Percentiles rank a stretch among this genome's conserved stretches.
These are phyloP conservation scores for Plecotus auritus DNA, from an alignment of 2,113 vertebrate species.

Conservation along the genomic window DNA sequence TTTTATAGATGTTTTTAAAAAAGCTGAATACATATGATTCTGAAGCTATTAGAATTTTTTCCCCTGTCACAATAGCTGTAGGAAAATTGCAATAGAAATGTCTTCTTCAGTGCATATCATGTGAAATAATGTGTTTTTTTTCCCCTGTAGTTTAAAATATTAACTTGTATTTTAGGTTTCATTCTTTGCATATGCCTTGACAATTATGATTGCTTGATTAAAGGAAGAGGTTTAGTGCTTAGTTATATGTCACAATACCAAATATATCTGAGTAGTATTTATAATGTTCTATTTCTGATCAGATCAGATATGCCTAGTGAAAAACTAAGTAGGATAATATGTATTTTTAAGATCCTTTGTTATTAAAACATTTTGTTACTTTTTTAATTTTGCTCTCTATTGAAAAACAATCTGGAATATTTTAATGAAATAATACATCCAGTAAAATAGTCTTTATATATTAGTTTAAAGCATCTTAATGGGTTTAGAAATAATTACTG, in stretches of 20 bases:
- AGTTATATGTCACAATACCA: constrained; percentile 63
- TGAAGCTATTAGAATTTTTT: constrained; percentile 64
- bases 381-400: background rate
- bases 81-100: constrained; percentile 70
- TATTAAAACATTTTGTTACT: constrained; percentile 41
- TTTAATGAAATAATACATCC: constrained; percentile 19
- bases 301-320: constrained; percentile 40
- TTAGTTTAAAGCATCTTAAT: constrained; percentile 48
- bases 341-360: constrained; percentile 33
- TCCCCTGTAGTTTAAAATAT: constrained; percentile 59
- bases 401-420: background rate
- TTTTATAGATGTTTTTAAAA: constrained; percentile 70
- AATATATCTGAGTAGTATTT: constrained; percentile 44
- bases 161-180: constrained; percentile 66
- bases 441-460: constrained; percentile 41
- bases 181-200: constrained; percentile 53
- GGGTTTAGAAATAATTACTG: constrained; percentile 48
- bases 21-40: constrained; percentile 68
- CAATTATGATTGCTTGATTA: constrained; percentile 64
- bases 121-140: constrained; percentile 55
- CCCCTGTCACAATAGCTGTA: constrained; percentile 66
- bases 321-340: constrained; percentile 45
- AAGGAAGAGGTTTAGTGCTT: constrained; percentile 61
- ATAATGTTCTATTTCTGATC: constrained; percentile 45
- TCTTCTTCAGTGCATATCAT: constrained; percentile 54